Percentiles rank a stretch among this genome's conserved stretches.
These are phyloP conservation scores for Lates calcarifer DNA, from an alignment of 2,113 vertebrate genomes.

Conservation along the genomic window DNA sequence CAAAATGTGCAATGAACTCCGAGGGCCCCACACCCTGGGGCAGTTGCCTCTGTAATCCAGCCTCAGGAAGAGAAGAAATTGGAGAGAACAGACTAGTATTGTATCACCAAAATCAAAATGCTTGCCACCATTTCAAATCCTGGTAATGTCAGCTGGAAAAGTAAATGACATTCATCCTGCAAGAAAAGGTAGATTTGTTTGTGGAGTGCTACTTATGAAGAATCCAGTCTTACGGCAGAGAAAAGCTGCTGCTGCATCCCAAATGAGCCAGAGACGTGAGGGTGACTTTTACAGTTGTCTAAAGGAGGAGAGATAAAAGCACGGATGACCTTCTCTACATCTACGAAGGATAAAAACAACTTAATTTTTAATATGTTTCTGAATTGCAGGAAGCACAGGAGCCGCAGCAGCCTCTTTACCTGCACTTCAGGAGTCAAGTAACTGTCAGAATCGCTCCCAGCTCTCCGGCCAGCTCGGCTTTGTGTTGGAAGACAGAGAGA, in stretches of 20 bases:
- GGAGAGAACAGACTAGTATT: not conserved
- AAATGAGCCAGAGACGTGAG: constrained; percentile 23
- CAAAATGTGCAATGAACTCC: constrained; percentile 13
- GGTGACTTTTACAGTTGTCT: constrained; percentile 32
- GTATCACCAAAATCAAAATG: constrained; percentile 3
- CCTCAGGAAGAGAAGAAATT: not conserved
- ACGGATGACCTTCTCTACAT: constrained; percentile 52
- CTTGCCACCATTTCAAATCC: not conserved
- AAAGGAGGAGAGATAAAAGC: constrained; percentile 52
- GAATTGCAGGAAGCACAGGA: constrained; percentile 33
- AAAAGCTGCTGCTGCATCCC: not conserved
- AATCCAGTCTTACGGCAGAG: not conserved
- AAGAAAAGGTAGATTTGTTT: not conserved
- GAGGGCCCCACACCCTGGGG: not conserved
- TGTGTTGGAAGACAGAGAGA: constrained; percentile 15
- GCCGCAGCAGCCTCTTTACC: not conserved
- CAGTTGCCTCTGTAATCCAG: constrained; percentile 10
- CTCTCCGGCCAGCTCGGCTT: constrained; percentile 22
- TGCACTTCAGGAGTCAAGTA: constrained; percentile 31
- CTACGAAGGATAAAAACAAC: constrained; percentile 64
- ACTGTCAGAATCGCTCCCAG: constrained; percentile 46
- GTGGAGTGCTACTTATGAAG: not conserved
- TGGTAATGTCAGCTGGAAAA: not conserved
- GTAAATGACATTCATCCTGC: not conserved
- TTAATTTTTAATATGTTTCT: constrained; percentile 66